phyloP scores from a whole-genome alignment of 2,888 invertebrate genomes.

The Molorchus minor region DNA sequence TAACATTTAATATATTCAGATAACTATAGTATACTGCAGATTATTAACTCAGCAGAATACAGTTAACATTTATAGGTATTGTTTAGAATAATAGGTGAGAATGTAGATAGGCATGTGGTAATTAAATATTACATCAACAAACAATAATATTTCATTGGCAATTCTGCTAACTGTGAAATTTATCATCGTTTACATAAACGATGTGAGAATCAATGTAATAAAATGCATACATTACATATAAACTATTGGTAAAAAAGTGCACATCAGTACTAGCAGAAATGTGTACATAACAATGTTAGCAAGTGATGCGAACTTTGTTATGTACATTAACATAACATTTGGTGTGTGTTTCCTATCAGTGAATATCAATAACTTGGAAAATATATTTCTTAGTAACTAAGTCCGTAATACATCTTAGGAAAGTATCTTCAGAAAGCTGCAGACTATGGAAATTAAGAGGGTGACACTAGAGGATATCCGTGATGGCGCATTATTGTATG shows the following conservation, averaged over 20 bases:
- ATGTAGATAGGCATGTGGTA: too few species aligned
- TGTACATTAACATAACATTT: conserved; percentile 41
- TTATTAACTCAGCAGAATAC: conserved; percentile 43
- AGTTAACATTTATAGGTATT: conserved; percentile 52
- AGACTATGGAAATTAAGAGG: conserved; percentile 27
- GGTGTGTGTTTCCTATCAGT: conserved; percentile 59
- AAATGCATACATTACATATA: conserved; percentile 29
- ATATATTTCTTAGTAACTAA: conserved; percentile 41
- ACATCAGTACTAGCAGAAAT: conserved; percentile 45
- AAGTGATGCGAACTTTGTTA: conserved; percentile 10
- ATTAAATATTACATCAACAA: neutral
- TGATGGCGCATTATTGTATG: conserved; percentile 41
- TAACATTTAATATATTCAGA: conserved; percentile 19
- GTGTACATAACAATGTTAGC: conserved; percentile 42
- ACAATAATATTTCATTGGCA: neutral
- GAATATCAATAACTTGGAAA: conserved; percentile 47
- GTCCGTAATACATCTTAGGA: conserved; percentile 42
- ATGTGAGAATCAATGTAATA: conserved; percentile 22
- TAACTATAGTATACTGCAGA: conserved; percentile 22
- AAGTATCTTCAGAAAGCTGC: conserved; percentile 38
- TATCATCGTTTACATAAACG: too few species aligned
- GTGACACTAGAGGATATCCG: conserved; percentile 22
- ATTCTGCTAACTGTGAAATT: too few species aligned
- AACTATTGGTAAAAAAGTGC: conserved; percentile 39
- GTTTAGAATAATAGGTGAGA: conserved; percentile 38